Conservation (phyloP, 1,140 invertebrate species). For the Drosophila takahashii region DNA sequence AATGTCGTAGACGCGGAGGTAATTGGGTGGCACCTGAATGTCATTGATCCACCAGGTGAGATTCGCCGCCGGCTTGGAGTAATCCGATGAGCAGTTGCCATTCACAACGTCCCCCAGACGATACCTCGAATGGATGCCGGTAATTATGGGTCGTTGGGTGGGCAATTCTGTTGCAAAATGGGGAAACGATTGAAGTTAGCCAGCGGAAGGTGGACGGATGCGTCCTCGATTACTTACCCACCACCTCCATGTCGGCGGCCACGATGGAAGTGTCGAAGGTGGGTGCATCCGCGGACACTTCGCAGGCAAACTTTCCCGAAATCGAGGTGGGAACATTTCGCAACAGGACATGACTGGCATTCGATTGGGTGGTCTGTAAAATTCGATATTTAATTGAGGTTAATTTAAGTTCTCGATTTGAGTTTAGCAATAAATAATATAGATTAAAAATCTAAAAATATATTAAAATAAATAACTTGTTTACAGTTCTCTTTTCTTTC, state of each 20-base stretch:
- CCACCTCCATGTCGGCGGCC: conserved; percentile 89
- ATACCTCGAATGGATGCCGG: conserved; percentile 89
- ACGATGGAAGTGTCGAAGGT: conserved; percentile 92
- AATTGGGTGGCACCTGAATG: conserved; percentile 85
- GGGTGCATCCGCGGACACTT: conserved; percentile 93
- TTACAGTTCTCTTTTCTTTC: too few relatives aligned
- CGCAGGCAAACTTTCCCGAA: conserved; percentile 90
- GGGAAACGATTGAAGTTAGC: not conserved
- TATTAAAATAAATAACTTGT: not conserved
- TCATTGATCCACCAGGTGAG: conserved; percentile 95
- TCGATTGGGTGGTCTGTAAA: conserved; percentile 86
- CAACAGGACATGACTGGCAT: conserved; percentile 87
- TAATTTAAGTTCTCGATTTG: not conserved
- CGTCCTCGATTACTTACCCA: conserved; percentile 87
- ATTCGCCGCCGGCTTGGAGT: conserved; percentile 92
- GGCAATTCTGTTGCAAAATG: conserved; percentile 87
- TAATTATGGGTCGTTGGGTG: conserved; percentile 88
- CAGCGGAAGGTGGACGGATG: not conserved
- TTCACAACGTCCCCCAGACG: conserved; percentile 89
- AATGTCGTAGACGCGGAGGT: conserved; percentile 69
- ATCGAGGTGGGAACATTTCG: conserved; percentile 87
- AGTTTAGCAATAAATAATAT: not conserved
- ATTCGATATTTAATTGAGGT: too few relatives aligned
- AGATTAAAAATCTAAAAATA: not conserved
- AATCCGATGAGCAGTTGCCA: conserved; percentile 90